Evolutionary conservation across 2,113 vertebrate species (phyloP).

Genomic region (Ploceus nigricollis): DNA sequence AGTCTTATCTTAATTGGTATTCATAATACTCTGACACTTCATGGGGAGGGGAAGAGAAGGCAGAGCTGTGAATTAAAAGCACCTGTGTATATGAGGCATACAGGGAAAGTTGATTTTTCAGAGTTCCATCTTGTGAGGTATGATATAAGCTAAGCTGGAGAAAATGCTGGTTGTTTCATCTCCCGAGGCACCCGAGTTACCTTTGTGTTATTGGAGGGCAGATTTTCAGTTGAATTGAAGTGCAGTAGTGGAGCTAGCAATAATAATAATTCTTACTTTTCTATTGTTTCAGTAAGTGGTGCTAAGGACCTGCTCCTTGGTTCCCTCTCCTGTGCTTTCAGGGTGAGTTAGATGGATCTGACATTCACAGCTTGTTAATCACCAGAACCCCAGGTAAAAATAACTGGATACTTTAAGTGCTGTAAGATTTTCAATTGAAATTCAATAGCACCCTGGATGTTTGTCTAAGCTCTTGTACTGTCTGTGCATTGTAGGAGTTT

Average conservation of each 20-base stretch:
- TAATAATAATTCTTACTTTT: constrained; percentile 44
- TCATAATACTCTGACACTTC: constrained; percentile 3
- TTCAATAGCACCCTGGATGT: constrained; percentile 31
- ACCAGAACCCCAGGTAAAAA: constrained; percentile 46
- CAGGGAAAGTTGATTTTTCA: constrained; percentile 40
- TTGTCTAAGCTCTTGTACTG: neutral
- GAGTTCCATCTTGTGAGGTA: neutral
- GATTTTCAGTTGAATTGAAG: constrained; percentile 17
- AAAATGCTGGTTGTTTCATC: constrained; percentile 6
- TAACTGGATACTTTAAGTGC: constrained; percentile 5
- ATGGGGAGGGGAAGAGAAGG: neutral
- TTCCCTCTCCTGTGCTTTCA: constrained; percentile 19
- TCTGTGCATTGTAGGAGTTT: neutral
- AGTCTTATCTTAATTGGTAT: constrained; percentile 52
- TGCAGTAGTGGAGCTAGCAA: neutral
- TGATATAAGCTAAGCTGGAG: constrained; percentile 10
- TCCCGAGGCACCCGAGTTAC: constrained; percentile 25
- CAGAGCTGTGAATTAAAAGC: constrained; percentile 56
- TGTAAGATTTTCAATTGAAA: constrained; percentile 32
- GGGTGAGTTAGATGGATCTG: constrained; percentile 15
- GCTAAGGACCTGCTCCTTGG: neutral
- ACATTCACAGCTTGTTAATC: constrained; percentile 49
- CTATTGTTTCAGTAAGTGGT: constrained; percentile 43
- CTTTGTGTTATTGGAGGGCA: constrained; percentile 15
- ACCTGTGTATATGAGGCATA: constrained; percentile 8